Evolutionary conservation across 2,888 invertebrate species (phyloP).

Genomic region (Taenaris catops): DNA sequence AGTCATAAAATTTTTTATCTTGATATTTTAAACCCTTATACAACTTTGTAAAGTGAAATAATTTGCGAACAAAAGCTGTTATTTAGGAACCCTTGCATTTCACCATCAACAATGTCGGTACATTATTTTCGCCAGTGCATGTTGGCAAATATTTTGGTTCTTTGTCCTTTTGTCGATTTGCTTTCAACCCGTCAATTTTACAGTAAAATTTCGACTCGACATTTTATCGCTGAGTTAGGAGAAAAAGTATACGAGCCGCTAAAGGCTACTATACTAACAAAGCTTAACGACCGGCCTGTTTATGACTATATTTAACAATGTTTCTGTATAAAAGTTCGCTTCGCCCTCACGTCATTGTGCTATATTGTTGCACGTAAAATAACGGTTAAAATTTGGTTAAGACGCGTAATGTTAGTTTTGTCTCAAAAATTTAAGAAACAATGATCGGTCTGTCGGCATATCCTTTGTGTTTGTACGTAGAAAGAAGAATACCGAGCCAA

Average conservation of each 20-base stretch:
- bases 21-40: slow-evolving; percentile 35
- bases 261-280: slow-evolving; percentile 58
- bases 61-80: slow-evolving; percentile 49
- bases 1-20: slow-evolving; percentile 13
- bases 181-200: slow-evolving; percentile 54
- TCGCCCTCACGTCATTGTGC: slow-evolving; percentile 23
- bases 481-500: no score
- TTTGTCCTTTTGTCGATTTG: slow-evolving; percentile 45
- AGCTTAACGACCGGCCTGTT: slow-evolving; percentile 52
- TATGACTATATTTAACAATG: slow-evolving; percentile 52
- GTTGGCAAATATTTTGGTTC: slow-evolving; percentile 54
- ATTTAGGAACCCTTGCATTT: slow-evolving; percentile 69
- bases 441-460: slow-evolving; percentile 9
- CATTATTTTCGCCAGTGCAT: slow-evolving; percentile 32
- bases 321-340: slow-evolving; percentile 36
- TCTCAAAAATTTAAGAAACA: slow-evolving; percentile 3
- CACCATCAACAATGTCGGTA: slow-evolving; percentile 46
- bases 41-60: slow-evolving; percentile 46
- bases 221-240: slow-evolving; percentile 18
- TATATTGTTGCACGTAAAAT: slow-evolving; percentile 31
- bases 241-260: slow-evolving; percentile 59
- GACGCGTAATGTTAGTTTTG: slow-evolving; percentile 19
- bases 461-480: slow-evolving; percentile 2
- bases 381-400: slow-evolving; percentile 36
- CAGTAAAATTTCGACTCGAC: slow-evolving; percentile 38